phyloP scores from a whole-genome alignment of 2,797 vertebrate genomes.

The Bovichtus diacanthus region DNA sequence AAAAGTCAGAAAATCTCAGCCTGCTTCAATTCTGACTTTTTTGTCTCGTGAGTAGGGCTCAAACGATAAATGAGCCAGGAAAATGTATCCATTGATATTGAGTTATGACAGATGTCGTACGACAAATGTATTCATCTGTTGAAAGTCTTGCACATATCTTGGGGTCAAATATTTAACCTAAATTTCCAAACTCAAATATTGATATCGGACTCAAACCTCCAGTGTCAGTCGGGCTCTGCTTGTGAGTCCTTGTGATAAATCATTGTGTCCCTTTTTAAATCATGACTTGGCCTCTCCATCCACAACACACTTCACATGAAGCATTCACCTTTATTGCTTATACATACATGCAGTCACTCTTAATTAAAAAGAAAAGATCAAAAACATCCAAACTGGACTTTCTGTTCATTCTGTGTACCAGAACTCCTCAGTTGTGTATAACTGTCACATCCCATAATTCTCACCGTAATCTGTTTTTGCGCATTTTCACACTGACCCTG shows the following conservation, averaged over 20 bases:
- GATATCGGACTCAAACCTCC: background rate
- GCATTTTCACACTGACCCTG: constrained; percentile 43
- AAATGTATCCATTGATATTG: background rate
- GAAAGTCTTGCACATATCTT: background rate
- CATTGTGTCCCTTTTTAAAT: background rate
- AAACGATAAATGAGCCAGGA: no score
- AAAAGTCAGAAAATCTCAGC: background rate
- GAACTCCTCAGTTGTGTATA: background rate
- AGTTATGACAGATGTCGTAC: background rate
- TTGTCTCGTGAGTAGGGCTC: no score
- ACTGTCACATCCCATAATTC: background rate
- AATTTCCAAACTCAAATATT: background rate
- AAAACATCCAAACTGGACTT: background rate
- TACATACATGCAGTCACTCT: constrained; percentile 42
- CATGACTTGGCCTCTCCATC: background rate
- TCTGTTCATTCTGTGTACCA: constrained; percentile 4
- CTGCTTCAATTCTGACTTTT: no score
- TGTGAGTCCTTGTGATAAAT: background rate
- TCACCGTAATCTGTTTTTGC: constrained; percentile 15
- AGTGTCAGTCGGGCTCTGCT: background rate
- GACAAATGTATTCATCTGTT: background rate
- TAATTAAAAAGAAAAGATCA: background rate
- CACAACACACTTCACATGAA: constrained; percentile 3
- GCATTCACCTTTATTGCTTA: constrained; percentile 42
- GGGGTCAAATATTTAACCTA: background rate